A percentile compares a stretch with the other conserved stretches of the same genome.
Conservation (phyloP, 2,113 vertebrate genomes). For the Anolis sagrei region DNA sequence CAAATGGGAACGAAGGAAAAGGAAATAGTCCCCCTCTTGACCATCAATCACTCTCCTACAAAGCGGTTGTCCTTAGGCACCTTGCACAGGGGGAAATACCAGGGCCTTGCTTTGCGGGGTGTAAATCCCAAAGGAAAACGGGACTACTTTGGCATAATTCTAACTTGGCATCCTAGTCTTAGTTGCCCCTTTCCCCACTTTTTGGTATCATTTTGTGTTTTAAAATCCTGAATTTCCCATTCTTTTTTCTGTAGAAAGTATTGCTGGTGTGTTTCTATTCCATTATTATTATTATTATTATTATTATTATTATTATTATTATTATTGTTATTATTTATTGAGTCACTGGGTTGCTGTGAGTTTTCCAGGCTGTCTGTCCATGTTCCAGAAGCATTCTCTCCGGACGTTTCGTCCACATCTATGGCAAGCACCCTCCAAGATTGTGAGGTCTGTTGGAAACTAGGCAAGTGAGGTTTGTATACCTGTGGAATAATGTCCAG, state of each 20-base stretch:
- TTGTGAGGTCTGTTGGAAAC: no score
- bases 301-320: no score
- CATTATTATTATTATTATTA: not conserved
- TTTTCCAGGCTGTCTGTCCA: no score
- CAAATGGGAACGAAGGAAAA: conserved; percentile 42
- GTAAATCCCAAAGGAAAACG: conserved; percentile 73
- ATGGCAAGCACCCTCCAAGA: no score
- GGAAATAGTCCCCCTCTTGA: not conserved
- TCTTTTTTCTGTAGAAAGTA: conserved; percentile 66
- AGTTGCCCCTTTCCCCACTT: not conserved
- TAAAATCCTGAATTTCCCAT: conserved; percentile 8
- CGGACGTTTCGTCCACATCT: no score
- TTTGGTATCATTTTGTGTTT: not conserved
- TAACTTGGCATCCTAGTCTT: not conserved
- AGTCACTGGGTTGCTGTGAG: no score
- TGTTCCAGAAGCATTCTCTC: no score
- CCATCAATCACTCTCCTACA: not conserved
- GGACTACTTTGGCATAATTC: conserved; percentile 63
- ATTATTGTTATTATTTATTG: no score
- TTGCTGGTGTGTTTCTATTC: conserved; percentile 26
- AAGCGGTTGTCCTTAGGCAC: not conserved
- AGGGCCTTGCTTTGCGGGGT: conserved; percentile 42
- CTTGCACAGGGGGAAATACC: conserved; percentile 17
- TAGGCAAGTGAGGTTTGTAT: no score
- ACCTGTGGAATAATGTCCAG: no score